Percentiles rank a stretch among this genome's conserved stretches.
Evolutionary conservation across 2,797 vertebrate genomes (phyloP).

Genomic region (Rhinogobio ventralis): DNA sequence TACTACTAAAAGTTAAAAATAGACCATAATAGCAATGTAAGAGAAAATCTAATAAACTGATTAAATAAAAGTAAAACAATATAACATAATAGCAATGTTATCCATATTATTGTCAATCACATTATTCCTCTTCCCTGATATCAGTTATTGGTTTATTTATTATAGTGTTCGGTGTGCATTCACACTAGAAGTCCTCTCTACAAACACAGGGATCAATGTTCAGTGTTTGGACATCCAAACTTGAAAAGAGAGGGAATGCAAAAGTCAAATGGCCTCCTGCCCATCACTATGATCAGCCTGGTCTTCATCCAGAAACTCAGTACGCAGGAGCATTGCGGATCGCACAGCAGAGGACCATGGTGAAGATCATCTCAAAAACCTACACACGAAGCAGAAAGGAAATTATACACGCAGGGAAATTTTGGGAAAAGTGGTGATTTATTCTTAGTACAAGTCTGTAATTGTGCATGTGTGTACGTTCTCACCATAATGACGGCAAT

Average conservation of each 20-base stretch:
- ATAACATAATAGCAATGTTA: background rate
- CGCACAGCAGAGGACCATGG: slow-evolving; percentile 60
- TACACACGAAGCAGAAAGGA: slow-evolving; percentile 15
- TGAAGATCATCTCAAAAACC: slow-evolving; percentile 62
- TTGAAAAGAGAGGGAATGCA: slow-evolving; percentile 15
- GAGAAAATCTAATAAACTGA: slow-evolving; percentile 1
- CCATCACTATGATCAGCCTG: background rate
- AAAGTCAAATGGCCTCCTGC: slow-evolving; percentile 11
- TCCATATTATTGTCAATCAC: slow-evolving; percentile 22
- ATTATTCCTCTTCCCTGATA: slow-evolving; percentile 30
- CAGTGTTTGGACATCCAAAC: slow-evolving; percentile 15
- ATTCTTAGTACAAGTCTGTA: slow-evolving; percentile 18
- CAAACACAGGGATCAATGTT: slow-evolving; percentile 14
- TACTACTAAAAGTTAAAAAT: background rate
- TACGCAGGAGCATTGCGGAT: slow-evolving; percentile 57
- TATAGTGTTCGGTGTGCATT: slow-evolving; percentile 7
- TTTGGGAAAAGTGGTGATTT: background rate
- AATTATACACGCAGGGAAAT: background rate
- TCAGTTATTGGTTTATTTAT: slow-evolving; percentile 6
- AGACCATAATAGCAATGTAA: background rate
- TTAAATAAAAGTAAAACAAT: slow-evolving; percentile 43
- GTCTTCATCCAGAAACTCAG: slow-evolving; percentile 20
- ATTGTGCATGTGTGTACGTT: slow-evolving; percentile 6
- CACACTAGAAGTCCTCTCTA: slow-evolving; percentile 4
- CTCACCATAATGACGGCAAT: slow-evolving; percentile 56